Evolutionary conservation across 2,797 vertebrate species (phyloP), one percentile per base, ranked within the genome.

Genomic region (Hoplostethus atlanticus): DNA sequence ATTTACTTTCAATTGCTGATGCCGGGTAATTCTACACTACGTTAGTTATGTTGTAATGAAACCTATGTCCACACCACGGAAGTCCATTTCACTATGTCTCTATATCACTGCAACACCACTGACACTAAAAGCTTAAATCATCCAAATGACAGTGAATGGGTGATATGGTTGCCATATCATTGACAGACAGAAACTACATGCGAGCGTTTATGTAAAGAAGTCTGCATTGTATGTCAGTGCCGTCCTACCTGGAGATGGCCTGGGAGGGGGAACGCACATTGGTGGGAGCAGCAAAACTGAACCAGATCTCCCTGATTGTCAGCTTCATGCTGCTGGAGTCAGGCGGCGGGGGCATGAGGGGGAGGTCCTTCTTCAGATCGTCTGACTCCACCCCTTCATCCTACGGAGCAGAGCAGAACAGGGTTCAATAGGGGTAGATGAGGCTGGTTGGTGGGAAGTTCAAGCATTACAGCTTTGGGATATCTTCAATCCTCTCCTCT

Each of bases 311-410:
- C 80, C 96, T 96, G 86, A 99, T 97, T 52, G 95, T 98, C 73
- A 99, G 81, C 86, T 99, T 99, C 98, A 99, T 99, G 90, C 97
- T 99, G 94, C 98, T 98, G 72, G 98, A 99, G 87, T 99, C 98
- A 9, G 97, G 98, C 0, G 98, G 98, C 1, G 98, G 98, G 6
- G 98, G 98, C 95, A 98, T 96, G 73, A 98, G 94, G 8, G 97
- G 98, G 21, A 99, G 94, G 79, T 99, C 98, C 91, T 98, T 99
- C 89, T 99, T 99, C 52, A 99, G 91, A 83, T 99, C 97, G 77
- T 99, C 98, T 11, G 98, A 99, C 90, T 99, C 98, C 38, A 99
- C 98, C 0, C 98, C 98, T 95, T 99, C 98, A 65, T 99, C 98
- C 98, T 99, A 12, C 25, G 81, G 28, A 62, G 21, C 12, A 59